Evolutionary conservation across 1,140 invertebrate species (phyloP), one percentile per base, ranked within the genome.

Genomic region (Euwallacea similis): DNA sequence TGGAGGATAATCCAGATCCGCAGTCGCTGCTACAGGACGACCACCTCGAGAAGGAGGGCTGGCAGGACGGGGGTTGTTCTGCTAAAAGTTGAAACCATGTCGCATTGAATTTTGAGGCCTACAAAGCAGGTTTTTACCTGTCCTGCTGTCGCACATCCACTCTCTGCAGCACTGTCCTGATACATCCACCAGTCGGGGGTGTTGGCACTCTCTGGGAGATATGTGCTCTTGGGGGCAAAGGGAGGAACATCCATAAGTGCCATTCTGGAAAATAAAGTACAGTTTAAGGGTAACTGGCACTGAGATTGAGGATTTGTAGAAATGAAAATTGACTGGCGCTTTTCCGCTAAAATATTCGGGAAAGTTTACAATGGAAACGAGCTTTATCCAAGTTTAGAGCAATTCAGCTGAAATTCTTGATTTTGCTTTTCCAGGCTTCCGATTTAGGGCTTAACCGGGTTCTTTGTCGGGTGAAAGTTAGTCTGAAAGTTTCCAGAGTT

Each of bases 221-320:
- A 89, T 85, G 76, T 86, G 85, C 76, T 92, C 90, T 73, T 90
- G 88, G 2, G 89, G 89, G 76, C 90, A 92, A 42, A 89, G 78
- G 4, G 88, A 88, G 7, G 89, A 87, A 80, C 90, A 92, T 16
- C 89, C 90, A 80, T 91, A 90, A 15, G 88, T 88, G 2, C 90
- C 88, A 78, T 89, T 88, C 88, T 89, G 80, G 65, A 69, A 67
- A 33, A 33, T 33, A 33, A 33, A 33, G 21, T 33, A 33, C 21
- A 33, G 4, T 33, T 33, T 33, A 33, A 33, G 21, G 21, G 21
- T 33, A 4, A 4, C 21, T 33, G 21, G 21, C 21, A 33, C 21
- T 33, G 21, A 33, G 21, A 33, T 33, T 33, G 21, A 33, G 21
- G 21, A 33, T 33, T 33, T 33, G 21, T 33, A 33, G 21, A 33